These are phyloP conservation scores for Macaca fascicularis DNA, from an alignment of 2,113 vertebrate genomes.

Conservation along the genomic window T2T-MFA8v1.1 NC_088380.1:12063001-12063500, in stretches of 20 bases:
- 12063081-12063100: constrained; percentile 32
- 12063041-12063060: constrained; percentile 7
- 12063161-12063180: constrained; percentile 10
- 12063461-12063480: rapidly evolving
- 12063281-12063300: not conserved
- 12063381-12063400: not conserved
- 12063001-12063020: not conserved
- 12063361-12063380: not conserved
- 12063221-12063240: not conserved
- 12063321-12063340: not conserved
- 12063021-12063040: constrained; percentile 1
- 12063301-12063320: not conserved
- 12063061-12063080: constrained; percentile 19
- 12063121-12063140: not conserved
- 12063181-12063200: not conserved
- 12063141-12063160: not conserved
- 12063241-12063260: not conserved
- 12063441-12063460: not conserved
- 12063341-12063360: not conserved
- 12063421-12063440: not conserved
- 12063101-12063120: constrained; percentile 48
- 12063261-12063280: not conserved
- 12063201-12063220: not conserved
- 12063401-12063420: not conserved
- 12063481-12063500: not conserved